phyloP scores from a whole-genome alignment of 2,113 vertebrate species.

The Microtus ochrogaster region DNA sequence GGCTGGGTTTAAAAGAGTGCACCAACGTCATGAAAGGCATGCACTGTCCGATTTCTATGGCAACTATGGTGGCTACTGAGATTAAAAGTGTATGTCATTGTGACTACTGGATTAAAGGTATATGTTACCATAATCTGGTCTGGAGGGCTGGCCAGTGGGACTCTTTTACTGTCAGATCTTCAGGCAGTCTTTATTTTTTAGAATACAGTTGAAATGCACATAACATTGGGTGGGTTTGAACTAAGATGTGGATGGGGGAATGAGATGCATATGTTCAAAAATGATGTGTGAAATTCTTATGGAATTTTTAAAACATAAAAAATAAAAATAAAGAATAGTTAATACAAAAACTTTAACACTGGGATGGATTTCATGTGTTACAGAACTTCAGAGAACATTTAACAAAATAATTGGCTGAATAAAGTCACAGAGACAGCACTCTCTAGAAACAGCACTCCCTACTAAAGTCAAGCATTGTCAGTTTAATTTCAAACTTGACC shows the following conservation, averaged over 20 bases:
- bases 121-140: too few species aligned
- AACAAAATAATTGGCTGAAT: constrained; percentile 44
- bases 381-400: background rate
- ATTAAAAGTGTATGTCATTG: too few species aligned
- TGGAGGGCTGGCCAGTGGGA: too few species aligned
- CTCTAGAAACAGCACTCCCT: background rate
- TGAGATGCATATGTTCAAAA: background rate
- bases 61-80: too few species aligned
- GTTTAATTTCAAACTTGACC: constrained; percentile 57
- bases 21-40: too few species aligned
- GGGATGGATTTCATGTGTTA: background rate
- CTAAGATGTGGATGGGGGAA: background rate
- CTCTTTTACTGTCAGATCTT: too few species aligned
- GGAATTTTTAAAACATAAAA: background rate
- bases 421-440: constrained; percentile 1
- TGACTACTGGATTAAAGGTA: too few species aligned
- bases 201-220: background rate
- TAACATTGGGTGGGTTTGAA: background rate
- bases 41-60: too few species aligned
- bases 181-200: too few species aligned
- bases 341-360: background rate
- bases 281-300: background rate
- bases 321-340: background rate
- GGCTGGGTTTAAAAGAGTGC: too few species aligned
- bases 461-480: constrained; percentile 32